A percentile compares a stretch with the other conserved stretches of the same genome.
Conservation (phyloP, 2,888 invertebrate species). For the Parnassius smintheus region DNA sequence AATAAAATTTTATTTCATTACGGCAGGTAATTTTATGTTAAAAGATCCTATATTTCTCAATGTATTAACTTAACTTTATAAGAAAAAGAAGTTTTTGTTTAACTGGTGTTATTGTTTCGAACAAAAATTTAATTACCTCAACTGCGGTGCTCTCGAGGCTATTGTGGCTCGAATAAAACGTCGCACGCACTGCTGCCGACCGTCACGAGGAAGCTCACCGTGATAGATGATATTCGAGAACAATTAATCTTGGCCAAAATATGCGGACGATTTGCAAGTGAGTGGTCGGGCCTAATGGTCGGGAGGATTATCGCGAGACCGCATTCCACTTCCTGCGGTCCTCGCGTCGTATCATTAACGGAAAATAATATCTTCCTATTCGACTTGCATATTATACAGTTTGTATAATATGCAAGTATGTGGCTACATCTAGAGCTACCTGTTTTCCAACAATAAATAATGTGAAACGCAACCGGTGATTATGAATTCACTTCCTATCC, state of each 20-base stretch:
- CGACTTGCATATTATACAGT: constrained; percentile 7
- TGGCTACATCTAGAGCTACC: not conserved
- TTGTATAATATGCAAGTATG: not conserved
- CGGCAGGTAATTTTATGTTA: too few species aligned
- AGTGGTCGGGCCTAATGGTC: constrained; percentile 79
- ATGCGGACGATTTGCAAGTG: constrained; percentile 81
- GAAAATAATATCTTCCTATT: constrained; percentile 48
- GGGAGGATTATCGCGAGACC: constrained; percentile 73
- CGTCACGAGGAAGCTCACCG: constrained; percentile 76
- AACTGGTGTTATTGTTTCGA: constrained; percentile 48
- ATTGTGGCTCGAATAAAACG: constrained; percentile 76
- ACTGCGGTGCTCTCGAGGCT: constrained; percentile 55
- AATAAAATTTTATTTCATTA: too few species aligned
- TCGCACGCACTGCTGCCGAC: constrained; percentile 74
- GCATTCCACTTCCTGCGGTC: constrained; percentile 50
- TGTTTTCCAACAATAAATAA: not conserved
- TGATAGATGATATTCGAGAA: constrained; percentile 81
- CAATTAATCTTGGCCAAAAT: constrained; percentile 81
- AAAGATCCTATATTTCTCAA: too few species aligned
- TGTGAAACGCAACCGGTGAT: not conserved
- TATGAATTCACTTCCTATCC: too few species aligned
- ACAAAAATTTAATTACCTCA: constrained; percentile 70
- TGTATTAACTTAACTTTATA: constrained; percentile 32
- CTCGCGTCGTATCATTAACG: constrained; percentile 67
- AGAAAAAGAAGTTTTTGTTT: constrained; percentile 40